Evolutionary conservation across 2,113 vertebrate genomes (phyloP), one percentile per base, ranked within the genome.

Genomic region (Clarias magur): DNA sequence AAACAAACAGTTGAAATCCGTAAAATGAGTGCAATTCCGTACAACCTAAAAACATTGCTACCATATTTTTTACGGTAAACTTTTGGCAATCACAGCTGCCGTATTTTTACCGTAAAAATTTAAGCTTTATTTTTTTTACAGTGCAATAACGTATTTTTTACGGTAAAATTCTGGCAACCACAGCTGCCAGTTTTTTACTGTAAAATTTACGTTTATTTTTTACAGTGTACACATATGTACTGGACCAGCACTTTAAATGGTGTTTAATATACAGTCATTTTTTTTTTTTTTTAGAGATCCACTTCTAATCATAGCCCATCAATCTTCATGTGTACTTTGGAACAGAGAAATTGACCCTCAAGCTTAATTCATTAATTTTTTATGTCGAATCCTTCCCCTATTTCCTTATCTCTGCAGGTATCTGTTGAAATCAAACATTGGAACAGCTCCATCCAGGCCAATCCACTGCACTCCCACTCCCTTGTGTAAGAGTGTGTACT

Each of bases 251-350:
- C 2, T 48, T 23, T 75, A 48, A 75, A 75, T 48, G 17, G 2
- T 72, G 38, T 48, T 11, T 34, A 34, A 34, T 34, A 34, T 34
- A 34, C 30, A 48, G 42, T 48, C 6, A 6, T 6, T 48, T 48
- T 48, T 48, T 6, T 48, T 48, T 48, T 48, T 48, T 48, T 48
- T 6, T 6, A 83, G 42, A 53, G 70, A 86, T 67, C 75, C 80
- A 84, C 75, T 88, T 84, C 75, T 56, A 81, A 86, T 88, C 82
- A 88, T 59, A 86, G 53, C 27, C 65, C 19, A 83, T 10, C 78
- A 56, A 67, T 78, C 65, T 73, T 86, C n/a, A 34, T 60, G 19
- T 84, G 53, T 23, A 56, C 48, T 42, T 38, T 68, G 23, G 63
- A 76, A 70, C 68, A 87, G 19, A 42, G 23, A 83, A 88, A 87